phyloP scores from a whole-genome alignment of 2,113 vertebrate genomes.

The Actinemys pallida region DNA sequence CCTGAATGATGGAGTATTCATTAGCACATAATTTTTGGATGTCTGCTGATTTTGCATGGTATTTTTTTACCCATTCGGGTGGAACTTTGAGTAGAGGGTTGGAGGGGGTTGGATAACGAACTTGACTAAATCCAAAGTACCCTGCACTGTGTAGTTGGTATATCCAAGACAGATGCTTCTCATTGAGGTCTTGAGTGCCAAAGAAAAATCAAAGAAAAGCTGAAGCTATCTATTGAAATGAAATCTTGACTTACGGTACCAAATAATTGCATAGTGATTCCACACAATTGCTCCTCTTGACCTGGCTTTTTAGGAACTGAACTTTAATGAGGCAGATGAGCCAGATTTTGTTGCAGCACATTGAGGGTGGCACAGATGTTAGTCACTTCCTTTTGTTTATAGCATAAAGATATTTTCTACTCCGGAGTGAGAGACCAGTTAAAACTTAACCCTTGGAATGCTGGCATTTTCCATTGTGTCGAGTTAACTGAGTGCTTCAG shows the following conservation, averaged over 20 bases:
- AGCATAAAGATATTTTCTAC: constrained; percentile 28
- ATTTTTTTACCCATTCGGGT: constrained; percentile 6
- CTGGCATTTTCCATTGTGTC: not conserved
- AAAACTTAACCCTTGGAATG: constrained; percentile 39
- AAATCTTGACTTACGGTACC: not conserved
- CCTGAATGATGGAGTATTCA: constrained; percentile 56
- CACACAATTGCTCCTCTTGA: constrained; percentile 31
- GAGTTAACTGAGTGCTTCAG: not conserved
- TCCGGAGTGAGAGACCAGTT: not conserved
- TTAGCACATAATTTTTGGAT: constrained; percentile 53
- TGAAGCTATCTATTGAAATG: not conserved
- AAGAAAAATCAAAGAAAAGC: not conserved
- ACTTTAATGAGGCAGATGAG: constrained; percentile 59
- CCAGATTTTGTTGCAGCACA: constrained; percentile 35
- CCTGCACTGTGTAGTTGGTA: not conserved
- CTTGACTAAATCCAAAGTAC: not conserved
- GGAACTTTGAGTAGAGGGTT: constrained; percentile 3
- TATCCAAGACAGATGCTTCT: not conserved
- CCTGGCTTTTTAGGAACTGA: constrained; percentile 69
- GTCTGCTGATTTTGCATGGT: constrained; percentile 35
- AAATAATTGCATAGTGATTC: constrained; percentile 50
- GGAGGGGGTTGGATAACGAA: fast-evolving
- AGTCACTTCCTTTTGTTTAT: constrained; percentile 44
- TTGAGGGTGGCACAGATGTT: constrained; percentile 13
- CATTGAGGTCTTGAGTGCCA: not conserved